phyloP scores from a whole-genome alignment of 2,888 invertebrate species.

The Luperina nickerlii region DNA sequence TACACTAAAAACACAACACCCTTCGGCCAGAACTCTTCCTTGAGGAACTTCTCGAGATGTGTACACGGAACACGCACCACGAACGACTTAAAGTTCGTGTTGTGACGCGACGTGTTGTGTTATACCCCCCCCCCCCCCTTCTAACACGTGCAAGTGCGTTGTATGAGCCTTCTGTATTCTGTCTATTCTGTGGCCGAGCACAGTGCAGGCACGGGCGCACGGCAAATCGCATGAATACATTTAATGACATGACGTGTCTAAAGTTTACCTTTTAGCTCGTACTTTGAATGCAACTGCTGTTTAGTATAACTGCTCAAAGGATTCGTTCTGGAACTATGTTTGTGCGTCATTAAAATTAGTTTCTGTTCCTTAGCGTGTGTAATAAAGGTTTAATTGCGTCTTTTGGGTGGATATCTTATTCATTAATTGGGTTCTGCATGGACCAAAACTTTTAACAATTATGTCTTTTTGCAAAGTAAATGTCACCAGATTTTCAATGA shows the following conservation, averaged over 20 bases:
- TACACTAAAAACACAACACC: too few species aligned
- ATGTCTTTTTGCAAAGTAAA: neutral
- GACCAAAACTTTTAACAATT: conserved; percentile 1
- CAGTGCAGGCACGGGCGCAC: conserved; percentile 20
- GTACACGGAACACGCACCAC: too few species aligned
- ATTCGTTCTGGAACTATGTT: neutral
- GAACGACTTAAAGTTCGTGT: too few species aligned
- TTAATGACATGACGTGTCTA: conserved; percentile 40
- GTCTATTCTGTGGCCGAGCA: conserved; percentile 2
- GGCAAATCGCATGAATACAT: conserved; percentile 50
- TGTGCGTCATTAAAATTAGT: conserved; percentile 8
- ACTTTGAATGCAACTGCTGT: conserved; percentile 30
- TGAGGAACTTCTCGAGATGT: too few species aligned
- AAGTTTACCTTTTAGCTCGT: conserved; percentile 41
- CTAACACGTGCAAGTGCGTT: neutral
- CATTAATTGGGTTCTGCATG: neutral
- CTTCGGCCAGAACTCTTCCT: too few species aligned
- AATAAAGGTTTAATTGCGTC: neutral
- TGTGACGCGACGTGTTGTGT: too few species aligned
- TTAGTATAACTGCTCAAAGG: conserved; percentile 25
- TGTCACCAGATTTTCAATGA: neutral
- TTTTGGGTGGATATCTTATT: neutral
- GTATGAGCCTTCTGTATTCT: neutral
- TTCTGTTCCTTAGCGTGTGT: neutral
- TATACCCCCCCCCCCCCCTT: neutral